Evolutionary conservation across 2,113 vertebrate genomes (phyloP).

Genomic region (Macquaria ambigua): DNA sequence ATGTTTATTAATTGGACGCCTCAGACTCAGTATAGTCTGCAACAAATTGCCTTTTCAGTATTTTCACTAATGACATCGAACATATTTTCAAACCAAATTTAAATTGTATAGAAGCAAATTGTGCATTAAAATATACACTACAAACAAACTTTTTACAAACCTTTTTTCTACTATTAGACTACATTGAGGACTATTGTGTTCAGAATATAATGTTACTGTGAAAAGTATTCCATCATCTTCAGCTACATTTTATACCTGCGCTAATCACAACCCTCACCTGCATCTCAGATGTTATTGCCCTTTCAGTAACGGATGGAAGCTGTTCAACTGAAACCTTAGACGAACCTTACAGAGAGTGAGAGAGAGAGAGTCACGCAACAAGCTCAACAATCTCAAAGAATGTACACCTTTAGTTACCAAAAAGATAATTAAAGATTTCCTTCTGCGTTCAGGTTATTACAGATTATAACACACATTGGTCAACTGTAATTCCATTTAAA

Average conservation of each 20-base stretch:
- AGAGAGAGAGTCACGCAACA: slow-evolving; percentile 13
- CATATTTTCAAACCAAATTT: background rate
- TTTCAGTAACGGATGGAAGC: background rate
- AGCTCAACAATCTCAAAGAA: background rate
- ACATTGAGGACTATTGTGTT: background rate
- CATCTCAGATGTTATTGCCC: slow-evolving; percentile 23
- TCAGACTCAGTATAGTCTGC: background rate
- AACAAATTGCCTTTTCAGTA: background rate
- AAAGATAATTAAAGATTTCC: background rate
- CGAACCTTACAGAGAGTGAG: background rate
- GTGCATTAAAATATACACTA: background rate
- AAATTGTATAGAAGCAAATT: background rate
- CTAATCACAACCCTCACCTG: slow-evolving; percentile 21
- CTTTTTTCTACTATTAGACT: too few relatives aligned
- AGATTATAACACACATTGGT: background rate
- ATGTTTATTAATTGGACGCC: background rate
- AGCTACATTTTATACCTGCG: background rate
- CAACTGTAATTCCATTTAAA: background rate
- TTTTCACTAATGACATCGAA: background rate
- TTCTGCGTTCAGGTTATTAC: background rate
- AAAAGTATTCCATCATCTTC: background rate
- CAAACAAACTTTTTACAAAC: too few relatives aligned
- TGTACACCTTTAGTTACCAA: background rate
- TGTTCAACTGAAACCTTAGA: slow-evolving; percentile 48
- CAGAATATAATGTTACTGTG: background rate